These are phyloP conservation scores for Meganola albula DNA, from an alignment of 2,888 invertebrate genomes.

Conservation along the genomic window DNA sequence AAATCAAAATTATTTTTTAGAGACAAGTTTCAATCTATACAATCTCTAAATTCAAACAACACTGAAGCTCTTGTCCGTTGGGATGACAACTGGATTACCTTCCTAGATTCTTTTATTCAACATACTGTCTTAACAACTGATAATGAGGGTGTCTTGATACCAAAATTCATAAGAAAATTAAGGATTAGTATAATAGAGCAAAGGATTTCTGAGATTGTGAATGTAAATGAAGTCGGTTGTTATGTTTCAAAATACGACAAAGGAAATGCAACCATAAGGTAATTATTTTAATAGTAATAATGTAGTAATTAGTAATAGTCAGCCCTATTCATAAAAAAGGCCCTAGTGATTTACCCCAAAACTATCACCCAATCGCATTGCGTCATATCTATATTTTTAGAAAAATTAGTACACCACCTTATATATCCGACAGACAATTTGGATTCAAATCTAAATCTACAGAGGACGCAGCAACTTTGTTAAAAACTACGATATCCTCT, in stretches of 20 bases:
- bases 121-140: constrained; percentile 24
- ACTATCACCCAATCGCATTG: too few species aligned
- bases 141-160: constrained; percentile 28
- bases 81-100: constrained; percentile 34
- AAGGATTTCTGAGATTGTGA: constrained; percentile 3
- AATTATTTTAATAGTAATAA: too few species aligned
- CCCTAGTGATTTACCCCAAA: too few species aligned
- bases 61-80: constrained; percentile 28
- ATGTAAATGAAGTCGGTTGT: constrained; percentile 16
- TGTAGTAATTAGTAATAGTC: too few species aligned
- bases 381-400: too few species aligned
- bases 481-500: too few species aligned
- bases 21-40: constrained; percentile 29
- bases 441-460: too few species aligned
- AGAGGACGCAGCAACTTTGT: too few species aligned
- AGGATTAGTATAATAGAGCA: constrained; percentile 28
- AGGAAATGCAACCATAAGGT: constrained; percentile 23
- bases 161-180: constrained; percentile 32
- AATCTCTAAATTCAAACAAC: constrained; percentile 20
- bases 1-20: constrained; percentile 16
- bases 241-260: constrained; percentile 16
- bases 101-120: constrained; percentile 39
- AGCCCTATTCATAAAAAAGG: too few species aligned
- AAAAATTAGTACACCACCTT: too few species aligned
- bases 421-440: too few species aligned